Base-by-base conservation (phyloP, 2,888 invertebrate species). In the Alsophila aescularia region DNA sequence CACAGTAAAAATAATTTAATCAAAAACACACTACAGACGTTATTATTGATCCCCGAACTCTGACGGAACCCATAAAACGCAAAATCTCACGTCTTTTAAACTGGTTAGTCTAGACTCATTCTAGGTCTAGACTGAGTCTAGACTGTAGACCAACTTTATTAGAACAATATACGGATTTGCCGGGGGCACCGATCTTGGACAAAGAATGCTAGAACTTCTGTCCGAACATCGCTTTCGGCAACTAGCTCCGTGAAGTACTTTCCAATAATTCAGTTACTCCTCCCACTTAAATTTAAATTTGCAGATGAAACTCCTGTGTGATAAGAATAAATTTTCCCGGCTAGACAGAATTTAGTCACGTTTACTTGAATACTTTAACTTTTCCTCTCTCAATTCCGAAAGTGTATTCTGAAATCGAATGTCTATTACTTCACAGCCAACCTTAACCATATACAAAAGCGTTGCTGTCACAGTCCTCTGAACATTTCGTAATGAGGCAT, bases 121-220 rank as follows among this genome's bases (percentile, higher is more conserved):
- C n/a, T n/a, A n/a, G n/a, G 88, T 87, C 88, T 89, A 89, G 89
- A 87, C 89, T 54, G 7, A 61, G 88, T 87, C 89, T 89, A 88
- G 89, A 89, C 89, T 87, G 88, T 89, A 88, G 89, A 89, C 89
- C 68, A 64, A 70, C 65, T 78, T 73, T 72, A 78, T 78, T 78
- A 69, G 63, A 69, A 69, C 72, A 62, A 70, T 63, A 68, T 64
- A 64, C 41, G 49, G 57, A 50, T 54, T 35, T 40, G 31, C 56
- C 42, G 54, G 42, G 51, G 52, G 44, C 32, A 18, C 32, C 29
- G 41, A 58, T 57, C 60, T 52, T 45, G 21, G 52, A 58, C 57
- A 58, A 64, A 58, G 54, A 48, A 15, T n/a, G 39, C 39, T 14
- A 43, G 13, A 42, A 15, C 37, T 48, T 37, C 8, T 31, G 32